Conservation (phyloP, 2,113 vertebrate genomes). For the Nicator chloris region DNA sequence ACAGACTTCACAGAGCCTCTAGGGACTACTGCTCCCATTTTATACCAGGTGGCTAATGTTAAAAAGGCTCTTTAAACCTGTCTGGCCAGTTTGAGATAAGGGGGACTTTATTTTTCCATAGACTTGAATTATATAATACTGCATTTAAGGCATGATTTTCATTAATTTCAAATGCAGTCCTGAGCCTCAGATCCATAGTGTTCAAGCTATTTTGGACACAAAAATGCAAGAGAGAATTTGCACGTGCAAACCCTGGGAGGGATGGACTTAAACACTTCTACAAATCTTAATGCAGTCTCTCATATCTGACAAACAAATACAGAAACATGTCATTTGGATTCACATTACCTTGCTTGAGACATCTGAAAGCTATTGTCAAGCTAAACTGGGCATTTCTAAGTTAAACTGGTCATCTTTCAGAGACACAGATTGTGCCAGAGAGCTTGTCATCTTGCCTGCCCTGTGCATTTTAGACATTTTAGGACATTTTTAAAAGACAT, state of each 20-base stretch:
- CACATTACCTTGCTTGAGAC: not conserved
- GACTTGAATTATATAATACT: not conserved
- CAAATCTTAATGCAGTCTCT: not conserved
- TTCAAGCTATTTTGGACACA: not conserved
- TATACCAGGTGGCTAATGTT: not conserved
- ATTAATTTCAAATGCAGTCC: not conserved
- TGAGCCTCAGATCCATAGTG: not conserved
- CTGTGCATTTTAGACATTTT: not conserved
- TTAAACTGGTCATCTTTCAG: not conserved
- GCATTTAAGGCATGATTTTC: not conserved
- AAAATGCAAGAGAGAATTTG: not conserved
- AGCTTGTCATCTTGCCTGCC: not conserved
- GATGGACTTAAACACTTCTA: not conserved
- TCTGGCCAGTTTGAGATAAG: not conserved
- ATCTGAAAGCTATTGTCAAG: not conserved
- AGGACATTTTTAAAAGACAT: not conserved
- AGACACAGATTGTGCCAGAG: not conserved
- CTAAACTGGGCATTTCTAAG: not conserved
- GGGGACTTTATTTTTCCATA: not conserved
- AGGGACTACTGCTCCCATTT: not conserved
- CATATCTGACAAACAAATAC: not conserved
- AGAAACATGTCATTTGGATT: not conserved
- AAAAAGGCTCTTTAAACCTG: not conserved
- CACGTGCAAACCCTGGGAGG: not conserved
- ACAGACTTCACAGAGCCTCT: not conserved